Base-by-base conservation (phyloP, 2,888 invertebrate genomes). In the Drosophila recens region DNA sequence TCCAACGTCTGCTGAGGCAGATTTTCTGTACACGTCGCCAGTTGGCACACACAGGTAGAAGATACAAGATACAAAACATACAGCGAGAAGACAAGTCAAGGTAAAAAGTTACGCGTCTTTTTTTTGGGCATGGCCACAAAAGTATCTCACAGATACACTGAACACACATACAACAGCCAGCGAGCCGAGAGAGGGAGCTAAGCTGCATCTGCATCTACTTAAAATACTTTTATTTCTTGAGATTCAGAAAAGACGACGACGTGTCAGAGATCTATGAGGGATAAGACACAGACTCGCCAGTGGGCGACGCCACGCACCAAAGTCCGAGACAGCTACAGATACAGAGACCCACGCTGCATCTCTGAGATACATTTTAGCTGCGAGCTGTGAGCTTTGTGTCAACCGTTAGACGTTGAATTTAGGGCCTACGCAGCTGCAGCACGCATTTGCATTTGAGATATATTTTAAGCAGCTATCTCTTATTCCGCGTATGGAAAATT, bases 91-190 rank as follows among this genome's bases (percentile, higher is more conserved):
- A 86, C 88, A 82, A 88, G 89, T 84, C 84, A 84, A 84, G 89
- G 87, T 83, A 83, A 88, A 82, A 75, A 88, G 80, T 82, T 83
- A 83, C 87, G 81, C 87, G 71, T 80, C 53, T 69, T 40, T 15
- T 72, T 23, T 66, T 75, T 59, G 62, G 77, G 63, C 72, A 71
- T 54, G 63, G 68, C 63, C 67, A 65, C 67, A 69, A 34, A 69
- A 34, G 54, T 42, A 82, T 74, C 74, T 80, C 56, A 75, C 34
- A 64, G 69, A 65, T 66, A 54, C 68, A 48, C 23, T 17, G 17
- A 3, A 20, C 30, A 51, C 4, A 5, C 27, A 30, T 30, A 30
- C 2, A 8, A 30, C 2, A 1, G 30, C 6, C 20, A 53, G 49
- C 15, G 20, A 5, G 27, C 5, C 15, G 20, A 5, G 27, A 27